Evolutionary conservation across 2,113 vertebrate genomes (phyloP).

Genomic region (Penelope pileata): DNA sequence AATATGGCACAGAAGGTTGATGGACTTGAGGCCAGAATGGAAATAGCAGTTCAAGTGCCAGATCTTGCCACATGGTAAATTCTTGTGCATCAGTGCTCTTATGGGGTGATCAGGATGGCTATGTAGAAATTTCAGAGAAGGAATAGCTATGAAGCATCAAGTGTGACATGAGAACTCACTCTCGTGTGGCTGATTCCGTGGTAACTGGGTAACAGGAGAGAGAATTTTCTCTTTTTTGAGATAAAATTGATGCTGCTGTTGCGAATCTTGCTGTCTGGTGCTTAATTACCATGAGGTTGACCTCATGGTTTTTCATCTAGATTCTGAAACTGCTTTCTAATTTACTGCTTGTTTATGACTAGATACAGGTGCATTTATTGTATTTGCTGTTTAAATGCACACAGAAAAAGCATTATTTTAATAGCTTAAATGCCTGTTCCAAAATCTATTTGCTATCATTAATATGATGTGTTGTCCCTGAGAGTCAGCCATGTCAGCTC

Average conservation of each 20-base stretch:
- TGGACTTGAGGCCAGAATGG: not conserved
- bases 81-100: not conserved
- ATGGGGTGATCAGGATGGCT: not conserved
- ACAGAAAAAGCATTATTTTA: not conserved
- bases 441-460: not conserved
- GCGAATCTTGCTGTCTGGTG: not conserved
- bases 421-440: not conserved
- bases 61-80: not conserved
- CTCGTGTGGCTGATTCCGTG: not conserved
- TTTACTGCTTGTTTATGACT: not conserved
- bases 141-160: not conserved
- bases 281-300: not conserved
- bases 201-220: not conserved
- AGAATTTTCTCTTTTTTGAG: too few species aligned
- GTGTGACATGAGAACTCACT: rapidly evolving
- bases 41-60: not conserved
- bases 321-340: not conserved
- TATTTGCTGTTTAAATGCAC: too few species aligned
- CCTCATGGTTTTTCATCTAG: not conserved
- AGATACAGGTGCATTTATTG: not conserved
- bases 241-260: not conserved
- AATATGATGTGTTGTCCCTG: not conserved
- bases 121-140: not conserved
- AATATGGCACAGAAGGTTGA: rapidly evolving
- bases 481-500: not conserved